phyloP scores from a whole-genome alignment of 2,113 vertebrate genomes.

The Bucco capensis region DNA sequence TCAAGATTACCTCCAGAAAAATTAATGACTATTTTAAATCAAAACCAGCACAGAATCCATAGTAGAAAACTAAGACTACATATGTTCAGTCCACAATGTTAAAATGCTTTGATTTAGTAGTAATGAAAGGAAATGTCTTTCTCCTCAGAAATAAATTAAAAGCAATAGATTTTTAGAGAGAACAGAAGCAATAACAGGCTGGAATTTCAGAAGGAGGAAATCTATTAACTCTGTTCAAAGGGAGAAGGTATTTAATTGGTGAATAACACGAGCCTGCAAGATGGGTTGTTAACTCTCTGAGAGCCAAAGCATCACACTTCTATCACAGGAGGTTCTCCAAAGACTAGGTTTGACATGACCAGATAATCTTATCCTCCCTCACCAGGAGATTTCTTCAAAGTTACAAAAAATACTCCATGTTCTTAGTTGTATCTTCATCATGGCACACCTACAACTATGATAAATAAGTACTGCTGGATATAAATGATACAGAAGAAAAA shows the following conservation, averaged over 20 bases:
- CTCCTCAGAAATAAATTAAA: conserved; percentile 44
- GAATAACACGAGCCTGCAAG: not conserved
- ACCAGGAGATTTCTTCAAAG: not conserved
- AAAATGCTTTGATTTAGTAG: conserved; percentile 25
- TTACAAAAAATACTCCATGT: not conserved
- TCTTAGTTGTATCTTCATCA: not conserved
- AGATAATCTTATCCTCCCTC: not conserved
- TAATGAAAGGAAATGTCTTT: conserved; percentile 39
- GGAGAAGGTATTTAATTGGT: conserved; percentile 50
- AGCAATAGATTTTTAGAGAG: conserved; percentile 14
- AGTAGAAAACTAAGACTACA: not conserved
- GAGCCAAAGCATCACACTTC: rapidly evolving
- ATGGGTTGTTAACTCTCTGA: conserved; percentile 11
- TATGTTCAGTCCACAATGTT: not conserved
- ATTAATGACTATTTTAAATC: not conserved
- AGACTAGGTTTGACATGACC: not conserved
- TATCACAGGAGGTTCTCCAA: not conserved
- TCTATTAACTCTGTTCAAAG: conserved; percentile 59
- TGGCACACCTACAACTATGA: not conserved
- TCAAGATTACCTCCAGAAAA: not conserved
- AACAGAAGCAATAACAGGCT: conserved; percentile 6
- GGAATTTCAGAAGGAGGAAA: conserved; percentile 46
- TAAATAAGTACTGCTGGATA: not conserved
- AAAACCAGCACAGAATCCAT: not conserved
- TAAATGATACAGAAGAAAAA: not conserved